phyloP scores from a whole-genome alignment of 2,888 invertebrate genomes.

The Tricholauxania praeusta region DNA sequence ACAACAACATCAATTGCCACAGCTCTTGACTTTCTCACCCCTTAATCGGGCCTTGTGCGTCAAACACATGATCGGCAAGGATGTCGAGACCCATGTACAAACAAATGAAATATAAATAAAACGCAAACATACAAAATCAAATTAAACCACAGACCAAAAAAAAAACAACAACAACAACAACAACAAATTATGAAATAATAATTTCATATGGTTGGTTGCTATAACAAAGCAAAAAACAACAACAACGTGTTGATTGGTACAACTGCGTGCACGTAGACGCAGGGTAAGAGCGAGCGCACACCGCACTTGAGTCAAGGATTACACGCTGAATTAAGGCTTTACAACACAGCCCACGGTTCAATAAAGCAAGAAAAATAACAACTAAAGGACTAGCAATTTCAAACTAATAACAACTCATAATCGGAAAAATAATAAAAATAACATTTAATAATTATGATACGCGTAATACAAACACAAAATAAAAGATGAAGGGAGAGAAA shows the following conservation, averaged over 20 bases:
- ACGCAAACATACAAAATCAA: neutral
- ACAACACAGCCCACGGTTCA: neutral
- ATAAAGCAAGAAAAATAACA: no score
- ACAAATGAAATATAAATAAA: slow-evolving; percentile 51
- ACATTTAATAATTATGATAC: no score
- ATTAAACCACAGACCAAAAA: neutral
- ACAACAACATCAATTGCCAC: slow-evolving; percentile 33
- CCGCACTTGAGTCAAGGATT: slow-evolving; percentile 29
- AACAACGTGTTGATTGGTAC: neutral
- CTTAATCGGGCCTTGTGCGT: slow-evolving; percentile 35
- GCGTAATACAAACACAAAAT: no score
- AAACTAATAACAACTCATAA: no score
- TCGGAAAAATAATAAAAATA: no score
- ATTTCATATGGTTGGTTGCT: slow-evolving; percentile 18
- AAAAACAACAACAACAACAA: slow-evolving; percentile 22
- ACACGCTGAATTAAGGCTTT: slow-evolving; percentile 12
- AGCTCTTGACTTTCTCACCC: slow-evolving; percentile 63
- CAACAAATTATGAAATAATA: slow-evolving; percentile 29
- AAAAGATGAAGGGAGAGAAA: no score
- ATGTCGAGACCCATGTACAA: slow-evolving; percentile 29
- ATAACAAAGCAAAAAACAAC: neutral
- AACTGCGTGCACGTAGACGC: no score
- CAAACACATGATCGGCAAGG: no score
- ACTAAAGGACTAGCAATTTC: no score
- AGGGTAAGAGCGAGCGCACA: no score